phyloP scores from a whole-genome alignment of 2,888 invertebrate genomes.

The Cantharis lateralis region DNA sequence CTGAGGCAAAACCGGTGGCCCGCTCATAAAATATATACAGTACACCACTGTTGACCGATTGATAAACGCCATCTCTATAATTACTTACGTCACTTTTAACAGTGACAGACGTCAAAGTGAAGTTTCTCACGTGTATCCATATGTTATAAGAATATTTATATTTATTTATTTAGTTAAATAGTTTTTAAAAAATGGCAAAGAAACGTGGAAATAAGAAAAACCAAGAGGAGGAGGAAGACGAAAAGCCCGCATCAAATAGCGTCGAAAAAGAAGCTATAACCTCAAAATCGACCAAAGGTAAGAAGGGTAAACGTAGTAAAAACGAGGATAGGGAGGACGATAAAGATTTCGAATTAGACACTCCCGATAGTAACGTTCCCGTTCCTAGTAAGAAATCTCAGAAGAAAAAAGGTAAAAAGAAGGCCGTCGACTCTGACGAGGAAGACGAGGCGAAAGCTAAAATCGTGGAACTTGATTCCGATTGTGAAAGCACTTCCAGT shows the following conservation, averaged over 20 bases:
- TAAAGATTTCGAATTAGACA: slow-evolving; percentile 35
- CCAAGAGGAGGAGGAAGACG: slow-evolving; percentile 61
- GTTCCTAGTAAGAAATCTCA: slow-evolving; percentile 46
- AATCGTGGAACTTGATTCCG: slow-evolving; percentile 5
- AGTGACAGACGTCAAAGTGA: background rate
- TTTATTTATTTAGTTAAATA: background rate
- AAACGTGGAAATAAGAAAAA: slow-evolving; percentile 64
- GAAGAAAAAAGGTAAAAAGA: slow-evolving; percentile 43
- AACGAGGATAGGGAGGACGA: slow-evolving; percentile 51
- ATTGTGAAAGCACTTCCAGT: background rate
- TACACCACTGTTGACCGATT: no score
- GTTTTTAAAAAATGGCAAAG: slow-evolving; percentile 61
- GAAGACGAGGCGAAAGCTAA: slow-evolving; percentile 33
- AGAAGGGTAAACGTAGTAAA: slow-evolving; percentile 41
- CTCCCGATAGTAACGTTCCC: slow-evolving; percentile 43
- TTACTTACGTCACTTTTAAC: background rate
- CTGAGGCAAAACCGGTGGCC: no score
- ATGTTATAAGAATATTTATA: background rate
- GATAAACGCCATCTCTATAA: background rate
- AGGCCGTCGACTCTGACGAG: slow-evolving; percentile 23
- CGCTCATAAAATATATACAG: no score
- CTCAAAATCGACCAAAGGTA: slow-evolving; percentile 57
- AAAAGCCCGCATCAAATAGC: slow-evolving; percentile 53
- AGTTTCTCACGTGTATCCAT: background rate
- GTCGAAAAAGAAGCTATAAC: slow-evolving; percentile 54